A percentile compares a stretch with the other conserved stretches of the same genome.
Evolutionary conservation across 2,113 vertebrate species (phyloP).

Genomic region (Platichthys flesus): DNA sequence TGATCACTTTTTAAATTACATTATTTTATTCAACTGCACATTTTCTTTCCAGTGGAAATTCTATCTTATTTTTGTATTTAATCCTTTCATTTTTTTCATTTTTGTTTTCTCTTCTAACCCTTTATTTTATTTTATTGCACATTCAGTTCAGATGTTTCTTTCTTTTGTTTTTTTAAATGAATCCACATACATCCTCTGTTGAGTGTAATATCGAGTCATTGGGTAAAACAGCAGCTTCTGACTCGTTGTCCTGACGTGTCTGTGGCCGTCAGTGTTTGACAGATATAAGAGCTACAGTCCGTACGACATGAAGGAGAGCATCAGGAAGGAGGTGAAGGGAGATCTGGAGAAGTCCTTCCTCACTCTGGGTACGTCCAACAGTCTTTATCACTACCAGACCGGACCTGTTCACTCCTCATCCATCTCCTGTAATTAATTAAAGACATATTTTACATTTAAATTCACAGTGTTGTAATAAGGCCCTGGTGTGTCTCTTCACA

Average conservation of each 20-base stretch:
- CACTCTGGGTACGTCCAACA: slow-evolving; percentile 85
- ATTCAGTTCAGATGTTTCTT: too few relatives aligned
- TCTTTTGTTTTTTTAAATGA: too few relatives aligned
- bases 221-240: neutral
- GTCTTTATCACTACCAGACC: too few relatives aligned
- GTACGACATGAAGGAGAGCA: slow-evolving; percentile 96
- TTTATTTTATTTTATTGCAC: neutral
- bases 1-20: too few relatives aligned
- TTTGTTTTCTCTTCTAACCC: neutral
- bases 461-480: neutral
- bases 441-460: neutral
- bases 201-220: too few relatives aligned
- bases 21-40: too few relatives aligned
- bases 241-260: neutral
- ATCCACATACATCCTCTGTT: too few relatives aligned
- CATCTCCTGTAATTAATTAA: neutral
- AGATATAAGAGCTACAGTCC: slow-evolving; percentile 97
- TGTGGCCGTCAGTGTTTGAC: slow-evolving; percentile 86
- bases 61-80: too few relatives aligned
- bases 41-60: too few relatives aligned
- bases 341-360: slow-evolving; percentile 95
- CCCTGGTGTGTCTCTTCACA: slow-evolving; percentile 61
- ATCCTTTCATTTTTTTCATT: too few relatives aligned
- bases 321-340: slow-evolving; percentile 95
- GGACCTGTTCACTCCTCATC: too few relatives aligned